Conservation (phyloP, 2,888 invertebrate genomes). For the Lasioglossum calceatum region DNA sequence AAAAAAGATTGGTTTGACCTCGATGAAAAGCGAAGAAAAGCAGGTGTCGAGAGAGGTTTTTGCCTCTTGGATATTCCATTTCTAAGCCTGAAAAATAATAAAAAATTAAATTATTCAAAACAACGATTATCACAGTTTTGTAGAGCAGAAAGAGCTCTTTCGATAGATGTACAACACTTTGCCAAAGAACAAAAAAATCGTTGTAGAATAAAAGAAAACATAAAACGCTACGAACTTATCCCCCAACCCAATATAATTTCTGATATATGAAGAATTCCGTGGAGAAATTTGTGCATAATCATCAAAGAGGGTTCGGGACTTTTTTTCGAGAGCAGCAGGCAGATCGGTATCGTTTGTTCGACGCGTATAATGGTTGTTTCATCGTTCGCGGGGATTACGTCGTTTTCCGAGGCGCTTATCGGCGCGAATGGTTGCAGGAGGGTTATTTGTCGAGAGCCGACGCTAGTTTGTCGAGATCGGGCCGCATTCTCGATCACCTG, state of each 20-base stretch:
- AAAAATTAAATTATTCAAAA: too few relatives aligned
- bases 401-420: conserved; percentile 6
- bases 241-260: not conserved
- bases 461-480: conserved; percentile 36
- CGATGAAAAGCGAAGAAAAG: too few relatives aligned
- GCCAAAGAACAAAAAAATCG: too few relatives aligned
- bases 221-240: too few relatives aligned
- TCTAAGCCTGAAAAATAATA: too few relatives aligned
- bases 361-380: conserved; percentile 6
- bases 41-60: too few relatives aligned
- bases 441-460: conserved; percentile 41
- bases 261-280: not conserved
- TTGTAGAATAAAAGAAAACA: too few relatives aligned
- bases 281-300: not conserved
- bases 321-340: not conserved
- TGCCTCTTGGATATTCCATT: too few relatives aligned
- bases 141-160: too few relatives aligned
- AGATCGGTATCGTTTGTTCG: conserved; percentile 10
- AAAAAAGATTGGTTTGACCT: too few relatives aligned
- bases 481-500: conserved; percentile 39
- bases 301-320: not conserved
- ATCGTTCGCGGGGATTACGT: not conserved
- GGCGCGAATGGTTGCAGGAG: conserved; percentile 1
- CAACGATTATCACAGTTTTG: too few relatives aligned
- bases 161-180: too few relatives aligned